Percentiles rank a stretch among this genome's conserved stretches.
These are phyloP conservation scores for Camponotus pennsylvanicus DNA, from an alignment of 1,140 invertebrate species.

Conservation along the genomic window DNA sequence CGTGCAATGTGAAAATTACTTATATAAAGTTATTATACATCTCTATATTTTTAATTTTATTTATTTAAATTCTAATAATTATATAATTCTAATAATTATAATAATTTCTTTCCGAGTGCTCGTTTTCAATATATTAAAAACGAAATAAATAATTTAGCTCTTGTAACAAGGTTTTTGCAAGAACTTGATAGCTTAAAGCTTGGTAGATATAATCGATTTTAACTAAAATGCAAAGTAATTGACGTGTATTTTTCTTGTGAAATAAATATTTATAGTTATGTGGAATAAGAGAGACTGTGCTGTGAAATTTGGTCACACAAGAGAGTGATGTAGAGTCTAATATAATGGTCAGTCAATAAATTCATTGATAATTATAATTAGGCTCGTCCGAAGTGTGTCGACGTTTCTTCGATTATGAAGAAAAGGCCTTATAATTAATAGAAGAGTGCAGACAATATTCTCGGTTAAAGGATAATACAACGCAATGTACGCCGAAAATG, in stretches of 20 bases:
- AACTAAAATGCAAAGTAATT: slow-evolving; percentile 15
- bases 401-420: slow-evolving; percentile 46
- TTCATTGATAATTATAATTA: slow-evolving; percentile 41
- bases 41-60: slow-evolving; percentile 32
- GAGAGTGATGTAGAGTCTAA: slow-evolving; percentile 75
- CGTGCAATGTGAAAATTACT: slow-evolving; percentile 1
- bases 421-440: slow-evolving; percentile 40
- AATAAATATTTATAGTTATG: slow-evolving; percentile 62
- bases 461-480: slow-evolving; percentile 29
- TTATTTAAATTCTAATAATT: slow-evolving; percentile 1
- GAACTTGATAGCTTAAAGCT: slow-evolving; percentile 8
- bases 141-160: slow-evolving; percentile 13
- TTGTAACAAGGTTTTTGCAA: slow-evolving; percentile 34
- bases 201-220: slow-evolving; percentile 17
- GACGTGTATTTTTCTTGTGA: background rate
- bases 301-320: slow-evolving; percentile 41
- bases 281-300: slow-evolving; percentile 60
- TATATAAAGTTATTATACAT: slow-evolving; percentile 31
- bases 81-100: no score
- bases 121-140: slow-evolving; percentile 22
- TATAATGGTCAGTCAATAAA: slow-evolving; percentile 79
- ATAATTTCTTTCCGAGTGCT: background rate
- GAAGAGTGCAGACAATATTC: slow-evolving; percentile 60
- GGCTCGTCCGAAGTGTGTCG: slow-evolving; percentile 22
- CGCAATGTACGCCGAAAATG: slow-evolving; percentile 34